Evolutionary conservation across 2,797 vertebrate genomes (phyloP).

Genomic region (Siniperca undulata): DNA sequence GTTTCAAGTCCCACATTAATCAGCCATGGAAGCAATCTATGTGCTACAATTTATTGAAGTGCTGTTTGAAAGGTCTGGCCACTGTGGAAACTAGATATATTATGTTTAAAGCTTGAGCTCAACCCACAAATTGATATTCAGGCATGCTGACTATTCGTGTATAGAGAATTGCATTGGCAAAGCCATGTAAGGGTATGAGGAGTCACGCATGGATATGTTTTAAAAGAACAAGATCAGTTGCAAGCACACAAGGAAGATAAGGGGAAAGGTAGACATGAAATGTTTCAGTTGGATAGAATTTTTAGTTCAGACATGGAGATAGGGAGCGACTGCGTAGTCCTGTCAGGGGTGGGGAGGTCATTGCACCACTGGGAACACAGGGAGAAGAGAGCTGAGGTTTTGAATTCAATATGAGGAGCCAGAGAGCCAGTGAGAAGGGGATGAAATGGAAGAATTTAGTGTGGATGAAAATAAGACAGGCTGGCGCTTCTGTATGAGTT

Average conservation of each 20-base stretch:
- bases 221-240: slow-evolving; percentile 16
- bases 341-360: slow-evolving; percentile 64
- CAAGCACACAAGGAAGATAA: slow-evolving; percentile 5
- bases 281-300: slow-evolving; percentile 39
- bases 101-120: slow-evolving; percentile 36
- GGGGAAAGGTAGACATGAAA: slow-evolving; percentile 29
- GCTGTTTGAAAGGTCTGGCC: slow-evolving; percentile 32
- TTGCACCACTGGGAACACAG: slow-evolving; percentile 44
- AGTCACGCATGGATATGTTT: slow-evolving; percentile 18
- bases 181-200: neutral
- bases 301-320: slow-evolving; percentile 39
- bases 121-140: slow-evolving; percentile 43
- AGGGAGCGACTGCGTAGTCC: slow-evolving; percentile 41
- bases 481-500: slow-evolving; percentile 38
- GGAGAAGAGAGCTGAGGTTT: slow-evolving; percentile 39
- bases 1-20: slow-evolving; percentile 28
- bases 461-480: slow-evolving; percentile 59
- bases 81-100: slow-evolving; percentile 29
- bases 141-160: slow-evolving; percentile 24
- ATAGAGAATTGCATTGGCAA: slow-evolving; percentile 17
- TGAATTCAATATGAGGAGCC: slow-evolving; percentile 61
- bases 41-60: neutral
- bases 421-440: slow-evolving; percentile 34
- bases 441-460: slow-evolving; percentile 59
- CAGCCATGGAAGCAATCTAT: slow-evolving; percentile 29